Conservation (phyloP, 2,113 vertebrate species). For the Lamprologus speciosus region DNA sequence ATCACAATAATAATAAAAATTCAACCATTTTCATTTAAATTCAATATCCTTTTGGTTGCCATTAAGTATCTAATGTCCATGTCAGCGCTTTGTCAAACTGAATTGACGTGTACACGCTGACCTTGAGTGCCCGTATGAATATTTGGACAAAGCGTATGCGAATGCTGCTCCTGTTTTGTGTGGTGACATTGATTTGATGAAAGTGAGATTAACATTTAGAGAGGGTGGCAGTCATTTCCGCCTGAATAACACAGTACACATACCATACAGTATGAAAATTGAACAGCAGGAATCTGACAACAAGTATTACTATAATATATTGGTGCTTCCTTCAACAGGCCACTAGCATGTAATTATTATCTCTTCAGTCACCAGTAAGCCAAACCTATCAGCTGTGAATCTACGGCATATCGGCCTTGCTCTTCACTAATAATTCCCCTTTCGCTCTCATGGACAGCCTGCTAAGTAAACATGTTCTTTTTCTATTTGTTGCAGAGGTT, state of each 20-base stretch:
- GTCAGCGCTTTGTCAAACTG: conserved; percentile 10
- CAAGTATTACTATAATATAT: background rate
- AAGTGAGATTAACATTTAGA: conserved; percentile 58
- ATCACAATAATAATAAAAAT: background rate
- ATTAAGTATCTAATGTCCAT: background rate
- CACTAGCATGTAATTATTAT: background rate
- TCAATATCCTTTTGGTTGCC: background rate
- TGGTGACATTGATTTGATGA: conserved; percentile 48
- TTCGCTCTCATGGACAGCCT: background rate
- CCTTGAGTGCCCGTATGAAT: conserved; percentile 6
- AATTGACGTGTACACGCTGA: background rate
- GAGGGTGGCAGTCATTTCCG: conserved; percentile 24
- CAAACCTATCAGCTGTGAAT: background rate
- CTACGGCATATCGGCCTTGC: background rate
- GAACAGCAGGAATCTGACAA: conserved; percentile 29
- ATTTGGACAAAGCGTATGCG: background rate
- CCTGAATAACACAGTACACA: background rate
- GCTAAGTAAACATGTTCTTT: background rate
- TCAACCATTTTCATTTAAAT: background rate
- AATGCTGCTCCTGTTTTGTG: background rate
- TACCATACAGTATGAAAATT: conserved; percentile 16
- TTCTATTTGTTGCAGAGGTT: background rate
- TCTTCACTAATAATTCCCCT: background rate
- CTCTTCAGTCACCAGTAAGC: background rate
- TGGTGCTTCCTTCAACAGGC: background rate